Evolutionary conservation across 1,140 invertebrate genomes (phyloP).

Genomic region (Zaprionus taronus): DNA sequence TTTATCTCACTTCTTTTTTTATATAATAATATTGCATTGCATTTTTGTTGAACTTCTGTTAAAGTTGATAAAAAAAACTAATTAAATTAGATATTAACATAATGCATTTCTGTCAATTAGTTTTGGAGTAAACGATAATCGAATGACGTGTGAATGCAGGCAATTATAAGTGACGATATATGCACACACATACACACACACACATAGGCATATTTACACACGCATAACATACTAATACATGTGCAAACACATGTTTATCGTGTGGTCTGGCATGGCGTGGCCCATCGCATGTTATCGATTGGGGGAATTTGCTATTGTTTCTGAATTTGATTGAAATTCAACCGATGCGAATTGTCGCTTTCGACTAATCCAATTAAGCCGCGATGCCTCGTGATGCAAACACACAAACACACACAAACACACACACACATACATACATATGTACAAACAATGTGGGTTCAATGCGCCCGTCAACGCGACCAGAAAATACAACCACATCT

Average conservation of each 20-base stretch:
- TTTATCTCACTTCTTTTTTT: neutral
- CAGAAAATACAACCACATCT: neutral
- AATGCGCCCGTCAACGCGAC: constrained; percentile 8
- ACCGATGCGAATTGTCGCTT: constrained; percentile 40
- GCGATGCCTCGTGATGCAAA: constrained; percentile 9
- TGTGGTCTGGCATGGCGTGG: neutral
- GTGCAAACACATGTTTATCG: neutral
- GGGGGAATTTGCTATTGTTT: constrained; percentile 36
- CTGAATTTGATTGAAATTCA: constrained; percentile 62
- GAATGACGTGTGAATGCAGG: neutral
- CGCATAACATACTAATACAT: neutral
- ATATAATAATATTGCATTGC: neutral
- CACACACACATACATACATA: neutral
- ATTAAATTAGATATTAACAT: neutral
- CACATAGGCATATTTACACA: neutral
- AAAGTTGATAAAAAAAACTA: neutral
- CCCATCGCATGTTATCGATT: constrained; percentile 49
- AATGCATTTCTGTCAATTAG: neutral
- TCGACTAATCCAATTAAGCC: constrained; percentile 66
- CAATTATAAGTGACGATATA: neutral
- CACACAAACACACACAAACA: neutral
- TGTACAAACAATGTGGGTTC: constrained; percentile 1
- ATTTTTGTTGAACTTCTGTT: neutral
- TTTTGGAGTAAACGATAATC: neutral
- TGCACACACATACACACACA: no score